phyloP scores from a whole-genome alignment of 2,113 vertebrate species.

The Manacus vitellinus region DNA sequence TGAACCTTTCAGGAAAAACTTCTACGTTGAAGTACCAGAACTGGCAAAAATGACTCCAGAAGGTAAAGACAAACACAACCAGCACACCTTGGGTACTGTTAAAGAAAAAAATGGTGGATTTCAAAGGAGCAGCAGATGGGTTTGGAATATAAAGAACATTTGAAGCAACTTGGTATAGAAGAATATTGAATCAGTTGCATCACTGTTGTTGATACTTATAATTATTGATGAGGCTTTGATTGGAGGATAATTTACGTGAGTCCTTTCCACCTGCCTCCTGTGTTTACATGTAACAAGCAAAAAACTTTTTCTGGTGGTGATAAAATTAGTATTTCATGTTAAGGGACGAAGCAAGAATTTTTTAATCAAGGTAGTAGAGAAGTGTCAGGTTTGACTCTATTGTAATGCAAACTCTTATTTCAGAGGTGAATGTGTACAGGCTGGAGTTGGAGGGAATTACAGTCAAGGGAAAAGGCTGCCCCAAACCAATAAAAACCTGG shows the following conservation, averaged over 20 bases:
- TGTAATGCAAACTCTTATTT: slow-evolving; percentile 59
- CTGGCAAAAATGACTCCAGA: slow-evolving; percentile 91
- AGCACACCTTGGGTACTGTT: neutral
- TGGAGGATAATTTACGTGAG: neutral
- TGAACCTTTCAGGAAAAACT: slow-evolving; percentile 94
- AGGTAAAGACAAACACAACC: slow-evolving; percentile 70
- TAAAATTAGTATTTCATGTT: neutral
- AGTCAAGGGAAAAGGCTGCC: slow-evolving; percentile 96
- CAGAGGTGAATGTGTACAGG: slow-evolving; percentile 90
- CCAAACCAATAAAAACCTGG: slow-evolving; percentile 98
- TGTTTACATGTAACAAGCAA: neutral
- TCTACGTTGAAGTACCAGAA: slow-evolving; percentile 98
- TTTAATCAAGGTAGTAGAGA: neutral
- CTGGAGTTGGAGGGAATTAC: slow-evolving; percentile 93
- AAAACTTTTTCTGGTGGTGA: neutral
- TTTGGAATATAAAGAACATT: neutral
- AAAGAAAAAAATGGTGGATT: neutral
- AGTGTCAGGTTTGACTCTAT: neutral
- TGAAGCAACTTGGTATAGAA: neutral
- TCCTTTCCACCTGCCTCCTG: neutral
- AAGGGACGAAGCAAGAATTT: neutral
- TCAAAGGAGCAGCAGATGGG: neutral
- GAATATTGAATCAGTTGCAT: neutral
- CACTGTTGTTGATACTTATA: neutral
- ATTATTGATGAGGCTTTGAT: neutral